phyloP scores from a whole-genome alignment of 2,113 vertebrate species.

The Myotis yumanensis region DNA sequence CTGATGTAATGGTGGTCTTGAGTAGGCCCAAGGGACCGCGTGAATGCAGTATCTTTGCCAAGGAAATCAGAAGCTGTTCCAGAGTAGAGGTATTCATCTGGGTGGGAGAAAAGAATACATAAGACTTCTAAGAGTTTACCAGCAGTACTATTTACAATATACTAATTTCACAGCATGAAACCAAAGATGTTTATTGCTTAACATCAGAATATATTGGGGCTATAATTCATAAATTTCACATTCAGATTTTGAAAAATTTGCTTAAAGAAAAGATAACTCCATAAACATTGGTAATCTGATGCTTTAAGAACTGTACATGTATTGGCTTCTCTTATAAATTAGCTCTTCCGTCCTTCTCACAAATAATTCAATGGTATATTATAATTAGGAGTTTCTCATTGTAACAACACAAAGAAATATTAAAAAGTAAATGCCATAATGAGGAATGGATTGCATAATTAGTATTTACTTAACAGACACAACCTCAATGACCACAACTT shows the following conservation, averaged over 20 bases:
- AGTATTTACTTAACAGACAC: conserved; percentile 80
- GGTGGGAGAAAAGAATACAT: conserved; percentile 67
- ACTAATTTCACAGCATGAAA: conserved; percentile 30
- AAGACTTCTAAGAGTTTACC: conserved; percentile 11
- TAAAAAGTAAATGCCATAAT: conserved; percentile 79
- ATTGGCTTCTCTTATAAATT: neutral
- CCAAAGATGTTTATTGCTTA: neutral
- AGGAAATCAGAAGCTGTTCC: conserved; percentile 98
- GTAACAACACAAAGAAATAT: conserved; percentile 67
- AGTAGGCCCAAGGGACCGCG: conserved; percentile 93
- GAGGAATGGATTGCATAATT: conserved; percentile 81
- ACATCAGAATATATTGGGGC: neutral
- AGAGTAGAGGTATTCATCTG: conserved; percentile 95
- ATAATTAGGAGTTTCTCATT: conserved; percentile 69
- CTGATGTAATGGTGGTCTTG: conserved; percentile 96
- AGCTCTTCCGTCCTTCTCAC: neutral
- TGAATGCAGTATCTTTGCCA: conserved; percentile 96
- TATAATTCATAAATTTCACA: neutral
- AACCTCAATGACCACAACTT: conserved; percentile 75
- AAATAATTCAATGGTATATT: conserved; percentile 70
- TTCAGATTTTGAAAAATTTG: neutral
- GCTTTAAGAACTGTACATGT: neutral
- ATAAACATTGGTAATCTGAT: neutral
- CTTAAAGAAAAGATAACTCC: neutral
- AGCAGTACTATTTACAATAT: neutral